Evolutionary conservation across 2,888 invertebrate genomes (phyloP).

Genomic region (Hypercompe scribonia): DNA sequence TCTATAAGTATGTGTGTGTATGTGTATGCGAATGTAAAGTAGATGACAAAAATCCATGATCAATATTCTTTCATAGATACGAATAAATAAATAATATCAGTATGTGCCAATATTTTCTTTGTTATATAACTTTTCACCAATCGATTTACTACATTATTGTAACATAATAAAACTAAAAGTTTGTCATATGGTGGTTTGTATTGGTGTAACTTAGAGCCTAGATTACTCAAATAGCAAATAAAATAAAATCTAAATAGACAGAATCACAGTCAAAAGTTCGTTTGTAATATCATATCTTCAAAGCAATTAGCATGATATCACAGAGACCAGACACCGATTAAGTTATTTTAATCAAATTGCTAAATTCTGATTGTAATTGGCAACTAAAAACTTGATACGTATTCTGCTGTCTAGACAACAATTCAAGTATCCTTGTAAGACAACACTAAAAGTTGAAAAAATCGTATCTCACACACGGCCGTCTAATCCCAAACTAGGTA

Average conservation of each 20-base stretch:
- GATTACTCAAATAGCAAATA: background rate
- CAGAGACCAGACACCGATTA: background rate
- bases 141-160: background rate
- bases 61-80: too few species aligned
- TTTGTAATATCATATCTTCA: background rate
- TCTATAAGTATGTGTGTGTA: too few species aligned
- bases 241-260: background rate
- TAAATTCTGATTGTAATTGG: background rate
- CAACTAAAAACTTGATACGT: background rate
- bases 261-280: background rate
- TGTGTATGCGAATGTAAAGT: too few species aligned
- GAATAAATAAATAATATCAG: background rate
- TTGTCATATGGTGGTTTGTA: background rate
- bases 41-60: too few species aligned
- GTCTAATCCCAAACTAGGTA: too few species aligned
- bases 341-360: background rate
- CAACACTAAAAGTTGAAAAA: background rate
- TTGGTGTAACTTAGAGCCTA: background rate
- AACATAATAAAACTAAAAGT: background rate
- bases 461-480: too few species aligned
- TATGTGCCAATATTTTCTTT: background rate
- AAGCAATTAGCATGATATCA: background rate
- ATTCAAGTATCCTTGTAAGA: background rate
- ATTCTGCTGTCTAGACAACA: background rate
- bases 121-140: background rate